Conservation (phyloP, 2,113 vertebrate species). For the Epinephelus fuscoguttatus region DNA sequence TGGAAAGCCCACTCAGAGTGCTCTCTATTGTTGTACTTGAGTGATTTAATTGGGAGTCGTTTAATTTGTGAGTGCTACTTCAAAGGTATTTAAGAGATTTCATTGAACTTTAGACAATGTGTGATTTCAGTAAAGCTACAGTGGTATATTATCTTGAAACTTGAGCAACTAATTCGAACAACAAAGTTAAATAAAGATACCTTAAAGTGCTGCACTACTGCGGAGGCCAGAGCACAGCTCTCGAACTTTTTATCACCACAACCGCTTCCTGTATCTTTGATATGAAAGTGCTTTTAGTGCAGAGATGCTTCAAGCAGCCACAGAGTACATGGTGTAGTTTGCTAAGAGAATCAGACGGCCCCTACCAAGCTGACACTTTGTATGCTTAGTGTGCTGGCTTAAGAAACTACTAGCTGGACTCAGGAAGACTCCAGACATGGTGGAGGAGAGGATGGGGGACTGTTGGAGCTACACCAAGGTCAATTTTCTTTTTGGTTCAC, state of each 20-base stretch:
- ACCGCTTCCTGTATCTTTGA: conserved; percentile 74
- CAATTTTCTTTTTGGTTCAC: not conserved
- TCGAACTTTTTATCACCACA: conserved; percentile 46
- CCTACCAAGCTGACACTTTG: not conserved
- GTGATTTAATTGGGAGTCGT: conserved; percentile 15
- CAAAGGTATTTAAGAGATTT: conserved; percentile 1
- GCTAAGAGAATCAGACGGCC: conserved; percentile 1
- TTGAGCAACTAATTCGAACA: not conserved
- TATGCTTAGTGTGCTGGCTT: not conserved
- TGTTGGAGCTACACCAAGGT: conserved; percentile 85
- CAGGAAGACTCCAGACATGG: conserved; percentile 68
- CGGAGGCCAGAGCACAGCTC: not conserved
- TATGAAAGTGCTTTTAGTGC: conserved; percentile 28
- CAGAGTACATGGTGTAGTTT: not conserved
- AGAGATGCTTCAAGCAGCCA: not conserved
- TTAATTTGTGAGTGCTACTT: conserved; percentile 13
- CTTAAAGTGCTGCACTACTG: not conserved
- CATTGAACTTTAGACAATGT: not conserved
- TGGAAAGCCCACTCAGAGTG: conserved; percentile 34
- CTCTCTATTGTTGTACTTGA: conserved; percentile 61
- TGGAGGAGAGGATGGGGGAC: conserved; percentile 84
- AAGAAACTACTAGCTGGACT: not conserved
- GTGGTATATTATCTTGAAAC: too few relatives aligned
- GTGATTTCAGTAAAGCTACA: not conserved
- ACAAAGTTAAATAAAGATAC: not conserved